These are phyloP conservation scores for Spilosoma lubricipeda DNA, from an alignment of 2,888 invertebrate genomes.

Conservation along the genomic window DNA sequence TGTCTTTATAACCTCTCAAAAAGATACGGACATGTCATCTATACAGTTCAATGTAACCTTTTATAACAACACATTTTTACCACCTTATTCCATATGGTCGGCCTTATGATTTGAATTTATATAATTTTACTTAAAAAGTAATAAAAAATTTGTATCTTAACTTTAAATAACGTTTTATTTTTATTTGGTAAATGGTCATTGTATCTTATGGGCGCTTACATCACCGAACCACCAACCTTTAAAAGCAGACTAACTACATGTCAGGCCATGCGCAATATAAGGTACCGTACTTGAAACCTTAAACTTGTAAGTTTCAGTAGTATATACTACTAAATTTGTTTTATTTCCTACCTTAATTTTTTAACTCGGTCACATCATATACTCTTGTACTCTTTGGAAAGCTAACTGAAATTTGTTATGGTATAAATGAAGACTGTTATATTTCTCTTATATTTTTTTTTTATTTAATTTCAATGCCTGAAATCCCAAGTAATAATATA, in stretches of 20 bases:
- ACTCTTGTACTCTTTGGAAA: too few relatives aligned
- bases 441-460: too few relatives aligned
- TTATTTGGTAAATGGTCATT: neutral
- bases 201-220: neutral
- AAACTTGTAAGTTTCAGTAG: neutral
- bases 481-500: too few relatives aligned
- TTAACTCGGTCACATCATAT: too few relatives aligned
- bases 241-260: neutral
- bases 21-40: conserved; percentile 35
- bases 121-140: conserved; percentile 4
- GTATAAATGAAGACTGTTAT: too few relatives aligned
- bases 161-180: neutral
- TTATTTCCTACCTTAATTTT: too few relatives aligned
- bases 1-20: conserved; percentile 38
- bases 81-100: conserved; percentile 5
- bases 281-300: neutral
- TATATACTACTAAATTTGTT: neutral
- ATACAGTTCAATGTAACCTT: conserved; percentile 31
- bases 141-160: conserved; percentile 1
- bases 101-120: conserved; percentile 20
- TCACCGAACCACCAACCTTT: neutral
- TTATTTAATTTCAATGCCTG: too few relatives aligned
- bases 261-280: neutral
- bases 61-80: conserved; percentile 23
- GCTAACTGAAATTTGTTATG: too few relatives aligned